Base-by-base conservation (phyloP, 2,797 vertebrate species). In the Miichthys miiuy region DNA sequence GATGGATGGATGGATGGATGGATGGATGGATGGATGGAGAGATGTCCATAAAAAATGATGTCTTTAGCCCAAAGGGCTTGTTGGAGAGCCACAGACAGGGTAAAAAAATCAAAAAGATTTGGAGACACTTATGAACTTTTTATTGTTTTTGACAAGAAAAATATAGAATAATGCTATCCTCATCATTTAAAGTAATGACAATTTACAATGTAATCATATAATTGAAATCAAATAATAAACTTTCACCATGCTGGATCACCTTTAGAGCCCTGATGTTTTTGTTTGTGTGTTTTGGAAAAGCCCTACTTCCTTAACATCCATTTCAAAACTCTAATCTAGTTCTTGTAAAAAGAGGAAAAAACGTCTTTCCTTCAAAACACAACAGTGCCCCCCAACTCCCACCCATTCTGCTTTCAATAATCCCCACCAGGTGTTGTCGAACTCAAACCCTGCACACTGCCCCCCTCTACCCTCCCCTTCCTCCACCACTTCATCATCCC, bases 371-470 rank as follows among this genome's bases (percentile, higher is more conserved):
- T 76, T 23, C 54, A 74, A 74, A 83, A 75, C 60, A 75, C 58
- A 80, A 67, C 60, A 79, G 51, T 51, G 1, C 1, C 42, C 58
- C 44, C 41, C 17, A 42, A 30, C 56, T 61, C 71, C 71, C 66
- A 60, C 44, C 75, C 73, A 52, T 62, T 74, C 70, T 72, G 13
- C 73, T 58, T 60, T 47, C 83, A 73, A 21, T 94, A 93, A 93
- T 93, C 93, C 93, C 82, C 79, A 85, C 89, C 90, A 93, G 92
- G 92, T 94, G 90, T 80, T 91, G 77, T 66, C 23, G 30, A 75
- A 65, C 66, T 83, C 79, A 68, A 70, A 34, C 34, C 76, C 70
- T 48, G 54, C 48, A 52, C 38, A 5, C 57, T 12, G 4, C 64
- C 18, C 48, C 58, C 23, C n/a, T 20, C 30, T 18, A 23, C 63